Evolutionary conservation across 2,113 vertebrate species (phyloP), one percentile per base, ranked within the genome.

Genomic region (Zapus hudsonius): DNA sequence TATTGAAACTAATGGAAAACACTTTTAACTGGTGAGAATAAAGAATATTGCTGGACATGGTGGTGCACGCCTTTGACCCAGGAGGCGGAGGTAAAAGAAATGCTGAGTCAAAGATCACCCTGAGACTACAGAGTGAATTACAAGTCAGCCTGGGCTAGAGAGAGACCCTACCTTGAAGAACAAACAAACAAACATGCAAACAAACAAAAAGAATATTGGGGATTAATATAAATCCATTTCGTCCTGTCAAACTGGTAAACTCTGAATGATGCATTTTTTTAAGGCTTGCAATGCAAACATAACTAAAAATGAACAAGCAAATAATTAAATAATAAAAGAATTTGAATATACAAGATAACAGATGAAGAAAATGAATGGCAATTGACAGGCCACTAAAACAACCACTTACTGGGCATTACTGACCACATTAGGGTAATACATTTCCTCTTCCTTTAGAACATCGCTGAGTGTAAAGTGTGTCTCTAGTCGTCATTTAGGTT

Each of bases 401-500:
- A 36, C 9, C 74, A 4, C 15, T 67, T 91, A 55, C n/a, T 84
- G 61, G 23, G 33, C 70, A 91, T 67, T 91, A 85, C 82, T 83
- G 23, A 61, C 20, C 84, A 80, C 16, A 69, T 94, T 94, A 72
- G 81, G 63, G 69, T 72, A 66, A 85, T 57, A 31, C 33, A 82
- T 78, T 86, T 95, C 95, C 29, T 76, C 31, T 29, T 80, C n/a
- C 29, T 84, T 95, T 64, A 91, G 94, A 92, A 89, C 88, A 85
- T 72, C 85, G 95, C 95, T 95, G 52, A 55, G 55, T 83, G 66
- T 72, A 66, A 91, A 95, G 10, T 85, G 31, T 87, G 23, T 74
- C 29, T 88, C 36, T 90, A 31, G 36, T 38, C 92, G 55, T 94
- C 84, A 91, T 73, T 94, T 94, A 91, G 89, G 63, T 90, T n/a